These are phyloP conservation scores for Darevskia mixta DNA, from an alignment of 2,797 vertebrate species.

Conservation along the genomic window DNA sequence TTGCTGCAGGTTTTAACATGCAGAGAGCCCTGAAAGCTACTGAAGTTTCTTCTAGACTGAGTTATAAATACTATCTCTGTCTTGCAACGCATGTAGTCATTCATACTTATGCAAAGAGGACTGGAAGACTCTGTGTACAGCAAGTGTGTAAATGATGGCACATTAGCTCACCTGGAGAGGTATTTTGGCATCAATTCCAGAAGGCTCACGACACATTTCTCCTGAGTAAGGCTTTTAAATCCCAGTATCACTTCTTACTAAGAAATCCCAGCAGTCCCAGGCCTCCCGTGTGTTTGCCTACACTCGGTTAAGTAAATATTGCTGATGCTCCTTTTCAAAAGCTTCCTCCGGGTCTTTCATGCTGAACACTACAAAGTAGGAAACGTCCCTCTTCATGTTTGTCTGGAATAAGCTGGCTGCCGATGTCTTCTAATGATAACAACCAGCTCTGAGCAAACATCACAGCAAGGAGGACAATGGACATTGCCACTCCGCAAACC, in stretches of 20 bases:
- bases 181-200: conserved; percentile 41
- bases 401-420: conserved; percentile 44
- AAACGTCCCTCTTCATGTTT: not conserved
- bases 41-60: conserved; percentile 40
- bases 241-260: not conserved
- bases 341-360: not conserved
- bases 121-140: not conserved
- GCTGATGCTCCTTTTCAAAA: conserved; percentile 37
- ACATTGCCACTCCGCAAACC: not conserved
- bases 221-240: not conserved
- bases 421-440: conserved; percentile 55
- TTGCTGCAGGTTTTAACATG: conserved; percentile 73
- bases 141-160: conserved; percentile 6
- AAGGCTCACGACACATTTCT: not conserved
- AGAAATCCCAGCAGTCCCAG: conserved; percentile 37
- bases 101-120: conserved; percentile 6
- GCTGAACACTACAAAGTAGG: not conserved
- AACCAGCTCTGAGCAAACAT: conserved; percentile 40
- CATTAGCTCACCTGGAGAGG: conserved; percentile 3
- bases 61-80: conserved; percentile 11
- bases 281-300: conserved; percentile 26
- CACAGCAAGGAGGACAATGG: conserved; percentile 19
- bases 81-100: conserved; percentile 13
- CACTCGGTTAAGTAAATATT: conserved; percentile 50
- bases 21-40: conserved; percentile 62